Evolutionary conservation across 2,888 invertebrate species (phyloP).

Genomic region (Protula sp.): DNA sequence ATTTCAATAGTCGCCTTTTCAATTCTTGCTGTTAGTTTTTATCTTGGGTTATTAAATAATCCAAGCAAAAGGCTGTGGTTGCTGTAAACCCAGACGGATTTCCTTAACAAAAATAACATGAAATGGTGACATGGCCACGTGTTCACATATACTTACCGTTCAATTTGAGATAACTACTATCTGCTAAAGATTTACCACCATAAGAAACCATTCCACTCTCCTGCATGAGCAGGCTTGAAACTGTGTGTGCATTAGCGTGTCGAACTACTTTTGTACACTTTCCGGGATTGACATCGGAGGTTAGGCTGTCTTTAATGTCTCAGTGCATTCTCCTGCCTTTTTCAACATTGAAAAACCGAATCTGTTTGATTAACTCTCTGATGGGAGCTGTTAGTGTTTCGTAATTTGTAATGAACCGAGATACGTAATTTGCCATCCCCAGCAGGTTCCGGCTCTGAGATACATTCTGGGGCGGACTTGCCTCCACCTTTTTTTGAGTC

Average conservation of each 20-base stretch:
- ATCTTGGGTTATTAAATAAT: slow-evolving; percentile 26
- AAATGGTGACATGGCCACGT: slow-evolving; percentile 34
- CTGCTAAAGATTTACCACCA: slow-evolving; percentile 25
- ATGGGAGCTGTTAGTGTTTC: slow-evolving; percentile 22
- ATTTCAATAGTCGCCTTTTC: slow-evolving; percentile 27
- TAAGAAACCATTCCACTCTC: slow-evolving; percentile 7
- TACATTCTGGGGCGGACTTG: too few relatives aligned
- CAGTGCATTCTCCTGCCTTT: background rate
- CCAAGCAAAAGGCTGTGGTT: slow-evolving; percentile 32
- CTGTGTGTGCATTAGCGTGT: slow-evolving; percentile 28
- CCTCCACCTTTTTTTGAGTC: too few relatives aligned
- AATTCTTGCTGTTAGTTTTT: slow-evolving; percentile 30
- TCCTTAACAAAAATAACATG: slow-evolving; percentile 31
- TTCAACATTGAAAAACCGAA: too few relatives aligned
- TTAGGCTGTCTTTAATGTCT: slow-evolving; percentile 4
- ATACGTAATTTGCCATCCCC: too few relatives aligned
- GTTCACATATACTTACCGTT: slow-evolving; percentile 20
- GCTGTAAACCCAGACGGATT: too few relatives aligned
- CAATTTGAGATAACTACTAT: slow-evolving; percentile 30
- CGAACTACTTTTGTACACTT: slow-evolving; percentile 23
- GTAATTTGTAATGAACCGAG: too few relatives aligned
- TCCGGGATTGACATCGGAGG: slow-evolving; percentile 19
- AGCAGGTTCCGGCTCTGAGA: too few relatives aligned
- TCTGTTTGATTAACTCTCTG: slow-evolving; percentile 23
- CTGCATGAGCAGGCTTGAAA: slow-evolving; percentile 4